These are phyloP conservation scores for Cricetomys ansorgei DNA, from an alignment of 2,113 vertebrate genomes.

Conservation along the genomic window DNA sequence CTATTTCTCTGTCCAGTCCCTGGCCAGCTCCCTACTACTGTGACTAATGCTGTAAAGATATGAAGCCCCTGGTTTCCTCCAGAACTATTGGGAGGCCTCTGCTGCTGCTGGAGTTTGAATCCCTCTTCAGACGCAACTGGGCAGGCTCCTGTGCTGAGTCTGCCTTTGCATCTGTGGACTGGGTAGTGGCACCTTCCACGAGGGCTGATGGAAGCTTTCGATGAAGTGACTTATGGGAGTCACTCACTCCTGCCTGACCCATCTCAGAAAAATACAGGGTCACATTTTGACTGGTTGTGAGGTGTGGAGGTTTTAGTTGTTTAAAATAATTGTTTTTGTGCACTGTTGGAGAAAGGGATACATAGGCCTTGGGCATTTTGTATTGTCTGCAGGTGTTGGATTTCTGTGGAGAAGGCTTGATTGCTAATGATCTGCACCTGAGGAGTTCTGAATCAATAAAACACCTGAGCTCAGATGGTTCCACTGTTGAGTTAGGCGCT, in stretches of 20 bases:
- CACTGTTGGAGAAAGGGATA: no score
- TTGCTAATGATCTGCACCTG: no score
- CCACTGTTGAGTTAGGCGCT: no score
- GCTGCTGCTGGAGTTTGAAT: neutral
- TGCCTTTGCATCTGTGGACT: neutral
- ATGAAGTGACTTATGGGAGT: neutral
- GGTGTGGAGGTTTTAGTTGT: no score
- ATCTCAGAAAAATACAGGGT: neutral
- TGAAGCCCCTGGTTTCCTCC: neutral
- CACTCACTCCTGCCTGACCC: fast-evolving
- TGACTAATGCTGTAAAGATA: neutral
- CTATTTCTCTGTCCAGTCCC: neutral
- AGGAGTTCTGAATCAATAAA: no score
- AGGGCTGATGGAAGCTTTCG: neutral
- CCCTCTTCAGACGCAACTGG: neutral
- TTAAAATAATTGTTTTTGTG: no score
- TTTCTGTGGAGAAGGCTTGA: no score
- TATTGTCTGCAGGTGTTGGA: no score
- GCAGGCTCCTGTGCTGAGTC: neutral
- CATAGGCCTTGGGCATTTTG: no score
- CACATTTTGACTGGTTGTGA: neutral
- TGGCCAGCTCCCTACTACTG: neutral
- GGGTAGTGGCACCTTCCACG: neutral
- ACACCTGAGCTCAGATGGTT: no score
- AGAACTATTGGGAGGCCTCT: neutral